Base-by-base conservation (phyloP, 2,113 vertebrate genomes). In the Dissostichus mawsoni region DNA sequence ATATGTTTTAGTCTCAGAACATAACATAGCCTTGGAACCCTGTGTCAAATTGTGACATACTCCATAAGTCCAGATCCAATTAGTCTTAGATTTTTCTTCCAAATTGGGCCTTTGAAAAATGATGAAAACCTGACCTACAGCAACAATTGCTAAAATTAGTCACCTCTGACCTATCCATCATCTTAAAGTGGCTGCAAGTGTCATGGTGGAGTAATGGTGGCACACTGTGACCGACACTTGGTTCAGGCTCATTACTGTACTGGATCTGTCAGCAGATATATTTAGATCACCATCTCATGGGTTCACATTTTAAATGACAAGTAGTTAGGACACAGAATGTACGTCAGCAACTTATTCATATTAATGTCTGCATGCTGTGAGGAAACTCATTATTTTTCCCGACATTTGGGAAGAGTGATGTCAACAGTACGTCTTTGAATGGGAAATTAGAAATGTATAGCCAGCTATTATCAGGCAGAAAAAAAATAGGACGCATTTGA, bases 301-400 rank as follows among this genome's bases (percentile, higher is more conserved):
- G 88, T 80, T 91, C 88, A 87, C 85, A 74, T 91, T 87, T 86
- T 84, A 89, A 92, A 88, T 92, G 91, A 93, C 87, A 82, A 83
- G 85, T 80, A 90, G 86, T 89, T 90, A 88, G 88, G 92, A 91
- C 89, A 89, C 85, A 70, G 80, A 89, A 77, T 84, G 87, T 84
- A 82, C 88, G 81, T 90, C 73, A 80, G 80, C 73, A 70, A 72
- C 78, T 86, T 85, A 92, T 90, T 92, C 92, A 93, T 95, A 93
- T 93, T 93, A 90, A 94, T 94, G 89, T 82, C 80, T 44, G 75
- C 85, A 68, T 78, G 89, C 84, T 86, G 87, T 74, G 89, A 90
- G 84, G 83, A 85, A 93, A 91, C 92, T 91, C 92, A 93, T 94
- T 94, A 92, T 93, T 90, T 93, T 92, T 76, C 69, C 58, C 80